phyloP scores from a whole-genome alignment of 2,888 invertebrate species.

The Caenorhabditis parvicauda region DNA sequence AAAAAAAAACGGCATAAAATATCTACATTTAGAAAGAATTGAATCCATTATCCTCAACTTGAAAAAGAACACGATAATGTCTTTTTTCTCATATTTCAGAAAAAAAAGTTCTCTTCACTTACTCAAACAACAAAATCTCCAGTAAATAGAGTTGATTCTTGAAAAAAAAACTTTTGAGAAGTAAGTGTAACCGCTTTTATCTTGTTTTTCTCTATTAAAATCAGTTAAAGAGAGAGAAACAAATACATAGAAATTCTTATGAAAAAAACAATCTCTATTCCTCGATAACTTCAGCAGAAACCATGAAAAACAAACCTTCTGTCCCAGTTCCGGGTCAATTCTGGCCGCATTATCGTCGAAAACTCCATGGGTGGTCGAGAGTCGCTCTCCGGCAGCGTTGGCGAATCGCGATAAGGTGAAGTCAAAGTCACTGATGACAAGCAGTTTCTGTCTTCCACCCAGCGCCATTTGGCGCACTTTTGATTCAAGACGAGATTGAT shows the following conservation, averaged over 20 bases:
- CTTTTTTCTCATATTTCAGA: no score
- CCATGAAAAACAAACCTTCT: no score
- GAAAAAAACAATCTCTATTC: neutral
- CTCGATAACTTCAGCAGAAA: neutral
- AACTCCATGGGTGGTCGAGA: conserved; percentile 59
- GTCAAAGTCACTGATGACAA: conserved; percentile 58
- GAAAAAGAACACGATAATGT: no score
- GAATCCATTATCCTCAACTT: no score
- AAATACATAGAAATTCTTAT: neutral
- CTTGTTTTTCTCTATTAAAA: no score
- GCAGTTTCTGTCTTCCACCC: conserved; percentile 37
- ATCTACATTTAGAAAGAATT: no score
- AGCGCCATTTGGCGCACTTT: conserved; percentile 41
- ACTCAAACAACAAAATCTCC: neutral
- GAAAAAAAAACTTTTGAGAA: no score
- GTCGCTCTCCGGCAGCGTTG: conserved; percentile 45
- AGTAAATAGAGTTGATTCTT: neutral
- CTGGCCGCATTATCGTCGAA: conserved; percentile 51
- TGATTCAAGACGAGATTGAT: conserved; percentile 29
- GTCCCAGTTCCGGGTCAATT: conserved; percentile 41
- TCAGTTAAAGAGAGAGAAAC: neutral
- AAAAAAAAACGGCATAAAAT: no score
- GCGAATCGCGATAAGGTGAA: conserved; percentile 53
- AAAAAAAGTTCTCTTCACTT: no score
- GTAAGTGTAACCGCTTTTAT: no score